phyloP scores from a whole-genome alignment of 2,113 vertebrate genomes.

The Prionailurus viverrinus region DNA sequence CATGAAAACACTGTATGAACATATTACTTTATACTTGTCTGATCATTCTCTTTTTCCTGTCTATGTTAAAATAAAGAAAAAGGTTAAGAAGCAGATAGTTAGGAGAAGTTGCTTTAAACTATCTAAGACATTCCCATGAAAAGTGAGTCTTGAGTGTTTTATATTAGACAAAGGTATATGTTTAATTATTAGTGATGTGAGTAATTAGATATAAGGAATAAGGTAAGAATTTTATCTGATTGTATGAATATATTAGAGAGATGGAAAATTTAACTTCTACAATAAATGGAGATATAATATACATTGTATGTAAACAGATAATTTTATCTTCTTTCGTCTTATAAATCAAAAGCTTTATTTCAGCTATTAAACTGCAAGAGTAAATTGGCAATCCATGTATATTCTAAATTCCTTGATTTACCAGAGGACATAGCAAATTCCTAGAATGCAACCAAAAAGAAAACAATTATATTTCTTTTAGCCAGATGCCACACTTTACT shows the following conservation, averaged over 20 bases:
- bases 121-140: not conserved
- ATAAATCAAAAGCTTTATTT: not conserved
- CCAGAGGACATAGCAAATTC: not conserved
- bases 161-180: not conserved
- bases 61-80: not conserved
- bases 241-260: not conserved
- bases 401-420: not conserved
- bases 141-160: not conserved
- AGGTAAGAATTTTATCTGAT: not conserved
- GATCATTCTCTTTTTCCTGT: not conserved
- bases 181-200: conserved; percentile 6
- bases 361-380: not conserved
- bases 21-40: not conserved
- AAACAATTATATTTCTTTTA: not conserved
- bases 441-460: not conserved
- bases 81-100: not conserved
- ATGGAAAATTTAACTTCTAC: not conserved
- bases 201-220: not conserved
- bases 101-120: not conserved
- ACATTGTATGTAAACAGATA: not conserved
- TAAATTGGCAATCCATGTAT: not conserved
- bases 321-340: not conserved
- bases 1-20: not conserved
- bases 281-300: not conserved
- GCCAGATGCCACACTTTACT: not conserved